These are phyloP conservation scores for Drosophila repleta DNA, from an alignment of 1,140 invertebrate genomes.

Conservation along the genomic window DNA sequence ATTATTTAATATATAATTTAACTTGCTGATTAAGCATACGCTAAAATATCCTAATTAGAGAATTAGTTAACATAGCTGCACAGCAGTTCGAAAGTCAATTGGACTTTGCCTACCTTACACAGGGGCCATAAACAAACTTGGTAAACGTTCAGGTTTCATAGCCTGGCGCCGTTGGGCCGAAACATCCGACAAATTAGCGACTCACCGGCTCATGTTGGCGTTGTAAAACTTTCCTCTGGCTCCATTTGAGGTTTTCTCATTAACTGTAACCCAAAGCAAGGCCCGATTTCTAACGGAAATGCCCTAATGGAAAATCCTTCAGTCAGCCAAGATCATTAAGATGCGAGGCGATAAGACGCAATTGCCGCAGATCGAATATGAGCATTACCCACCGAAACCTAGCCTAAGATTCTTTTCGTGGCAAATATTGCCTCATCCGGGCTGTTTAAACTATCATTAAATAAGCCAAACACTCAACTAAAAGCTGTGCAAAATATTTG, in stretches of 20 bases:
- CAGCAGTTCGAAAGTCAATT: background rate
- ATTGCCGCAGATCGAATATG: background rate
- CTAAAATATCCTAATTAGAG: background rate
- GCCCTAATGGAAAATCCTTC: conserved; percentile 25
- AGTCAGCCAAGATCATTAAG: conserved; percentile 24
- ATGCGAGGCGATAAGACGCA: conserved; percentile 2
- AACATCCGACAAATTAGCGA: conserved; percentile 18
- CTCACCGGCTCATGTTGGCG: conserved; percentile 43
- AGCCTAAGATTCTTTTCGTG: background rate
- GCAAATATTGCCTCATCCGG: conserved; percentile 1
- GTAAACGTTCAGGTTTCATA: conserved; percentile 24
- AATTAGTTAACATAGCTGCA: background rate
- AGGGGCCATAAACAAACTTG: conserved; percentile 24
- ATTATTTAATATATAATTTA: too few species aligned
- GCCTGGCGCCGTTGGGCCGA: conserved; percentile 43
- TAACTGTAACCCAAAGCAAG: conserved; percentile 26
- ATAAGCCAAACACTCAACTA: conserved; percentile 46
- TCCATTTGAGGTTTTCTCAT: conserved; percentile 32
- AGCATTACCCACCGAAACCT: background rate
- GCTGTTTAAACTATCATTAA: conserved; percentile 56
- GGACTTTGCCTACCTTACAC: conserved; percentile 19
- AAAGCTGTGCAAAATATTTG: conserved; percentile 70
- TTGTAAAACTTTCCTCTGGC: conserved; percentile 40
- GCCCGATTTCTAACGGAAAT: conserved; percentile 18
- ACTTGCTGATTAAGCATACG: too few species aligned